Base-by-base conservation (phyloP, 35 echinoderm and acorn worm species). In the Holothuria glaberrima region DNA sequence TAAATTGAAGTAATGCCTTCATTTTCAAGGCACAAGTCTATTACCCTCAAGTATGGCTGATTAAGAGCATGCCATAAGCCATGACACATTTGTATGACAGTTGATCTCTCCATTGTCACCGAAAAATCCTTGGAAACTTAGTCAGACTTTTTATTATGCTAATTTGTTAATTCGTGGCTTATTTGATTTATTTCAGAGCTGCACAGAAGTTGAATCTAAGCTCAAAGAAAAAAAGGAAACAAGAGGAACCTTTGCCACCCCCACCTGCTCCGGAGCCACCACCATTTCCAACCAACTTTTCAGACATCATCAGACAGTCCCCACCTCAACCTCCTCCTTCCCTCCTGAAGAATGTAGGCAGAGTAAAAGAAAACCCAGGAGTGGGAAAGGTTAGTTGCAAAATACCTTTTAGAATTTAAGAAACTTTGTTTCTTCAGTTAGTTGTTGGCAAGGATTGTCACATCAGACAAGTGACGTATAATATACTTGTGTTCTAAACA, bases 191-290 rank as follows among this genome's bases (percentile, higher is more conserved):
- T 73, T 90, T 64, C 91, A 99, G 97, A 86, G 97, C 97, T 89
- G 97, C 97, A 84, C 97, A 99, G 86, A 99, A 99, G 69, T 71
- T 99, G 10, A 99, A 99, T 75, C 89, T 99, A 0, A 95, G 93
- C 54, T 99, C 97, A 27, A 99, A 99, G 86, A 99, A 99, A 84
- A 95, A 94, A 63, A 90, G 88, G 61, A 90, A 93, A 88, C 91
- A 92, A 48, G 56, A 84, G 52, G 60, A 91, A 86, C 38, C 58
- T 59, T 46, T 82, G 62, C 76, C 50, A 13, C 58, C 67, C 77
- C 41, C 88, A 62, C 10, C 83, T 82, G 28, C 64, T 75, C 70
- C 88, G 34, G 93, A 95, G 31, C 93, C 91, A 71, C 97, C 97
- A 18, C 56, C 94, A 20, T 99, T 99, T 68, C 97, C 97, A 64